Base-by-base conservation (phyloP, 2,888 invertebrate species). In the Plagodis dolabraria region DNA sequence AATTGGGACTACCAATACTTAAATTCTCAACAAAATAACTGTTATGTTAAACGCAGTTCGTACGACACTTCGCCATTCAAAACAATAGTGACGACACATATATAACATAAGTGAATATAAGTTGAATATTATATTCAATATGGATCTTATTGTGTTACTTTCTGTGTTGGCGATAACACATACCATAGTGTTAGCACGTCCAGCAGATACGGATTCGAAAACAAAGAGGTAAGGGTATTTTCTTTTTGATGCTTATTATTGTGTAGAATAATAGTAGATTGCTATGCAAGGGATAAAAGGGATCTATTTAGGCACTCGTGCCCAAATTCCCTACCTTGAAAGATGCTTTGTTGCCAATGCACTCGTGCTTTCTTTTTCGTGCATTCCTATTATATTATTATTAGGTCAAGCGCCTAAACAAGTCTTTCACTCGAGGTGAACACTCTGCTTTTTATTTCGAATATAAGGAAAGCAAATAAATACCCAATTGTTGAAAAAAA, bases 1-100 rank as follows among this genome's bases (percentile, higher is more conserved):
- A 60, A 44, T 68, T 69, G 65, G 75, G 78, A 67, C 68, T 33
- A 73, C 75, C 75, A 76, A 73, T 72, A 72, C 53, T 49, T 60
- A 46, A 56, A 48, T 57, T 53, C 8, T 46, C 22, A 47, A 47
- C 46, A 47, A 47, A 49, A 43, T 40, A 60, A 55, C 51, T n/a
- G 40, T 22, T 8, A 40, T 33, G 34, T 43, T 53, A 38, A 40
- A 6, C 35, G 45, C 52, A 47, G 52, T 58, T 47, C 52, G 44
- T 33, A 47, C 0, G 35, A 44, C 33, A 12, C 33, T 52, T 44
- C 38, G 34, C 22, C 38, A 36, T 49, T 59, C 46, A 33, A 9
- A 47, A 53, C 48, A 57, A 46, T 45, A 47, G 62, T 65, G 66
- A 68, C 65, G 57, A 64, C 0, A 53, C 57, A 65, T 64, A 64